Evolutionary conservation across 2,113 vertebrate species (phyloP).

Genomic region (Bambusicola thoracicus): DNA sequence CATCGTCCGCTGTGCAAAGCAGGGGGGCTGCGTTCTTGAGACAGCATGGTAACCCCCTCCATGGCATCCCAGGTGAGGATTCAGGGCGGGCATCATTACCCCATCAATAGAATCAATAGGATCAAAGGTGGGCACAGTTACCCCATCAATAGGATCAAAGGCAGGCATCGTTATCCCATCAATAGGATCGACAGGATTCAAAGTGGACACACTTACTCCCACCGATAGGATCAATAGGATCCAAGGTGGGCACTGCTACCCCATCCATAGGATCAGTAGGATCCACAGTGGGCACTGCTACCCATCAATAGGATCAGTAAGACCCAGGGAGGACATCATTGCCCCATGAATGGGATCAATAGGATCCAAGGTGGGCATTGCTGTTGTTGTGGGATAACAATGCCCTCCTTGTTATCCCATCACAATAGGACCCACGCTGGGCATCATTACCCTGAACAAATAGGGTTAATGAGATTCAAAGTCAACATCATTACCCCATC

Average conservation of each 20-base stretch:
- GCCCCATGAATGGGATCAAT: too few relatives aligned
- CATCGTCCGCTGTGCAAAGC: not conserved
- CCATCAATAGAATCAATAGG: not conserved
- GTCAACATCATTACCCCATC: too few relatives aligned
- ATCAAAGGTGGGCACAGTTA: not conserved
- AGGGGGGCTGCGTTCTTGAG: not conserved
- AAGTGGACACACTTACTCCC: not conserved
- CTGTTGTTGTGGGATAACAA: too few relatives aligned
- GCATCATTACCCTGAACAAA: too few relatives aligned
- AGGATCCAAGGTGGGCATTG: not conserved
- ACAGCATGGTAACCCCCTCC: accelerated
- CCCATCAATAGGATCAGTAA: too few relatives aligned
- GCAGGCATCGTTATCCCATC: not conserved
- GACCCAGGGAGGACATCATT: not conserved
- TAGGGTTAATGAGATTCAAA: too few relatives aligned
- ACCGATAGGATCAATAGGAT: not conserved
- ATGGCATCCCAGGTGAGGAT: not conserved
- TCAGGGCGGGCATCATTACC: not conserved
- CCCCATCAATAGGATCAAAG: not conserved
- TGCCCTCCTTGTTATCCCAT: too few relatives aligned
- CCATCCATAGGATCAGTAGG: not conserved
- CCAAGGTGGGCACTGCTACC: accelerated
- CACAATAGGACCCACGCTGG: too few relatives aligned
- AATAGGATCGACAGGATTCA: not conserved
- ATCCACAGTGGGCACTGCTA: not conserved